phyloP scores from a whole-genome alignment of 2,797 vertebrate species.

The Cryptoblepharus egeriae region DNA sequence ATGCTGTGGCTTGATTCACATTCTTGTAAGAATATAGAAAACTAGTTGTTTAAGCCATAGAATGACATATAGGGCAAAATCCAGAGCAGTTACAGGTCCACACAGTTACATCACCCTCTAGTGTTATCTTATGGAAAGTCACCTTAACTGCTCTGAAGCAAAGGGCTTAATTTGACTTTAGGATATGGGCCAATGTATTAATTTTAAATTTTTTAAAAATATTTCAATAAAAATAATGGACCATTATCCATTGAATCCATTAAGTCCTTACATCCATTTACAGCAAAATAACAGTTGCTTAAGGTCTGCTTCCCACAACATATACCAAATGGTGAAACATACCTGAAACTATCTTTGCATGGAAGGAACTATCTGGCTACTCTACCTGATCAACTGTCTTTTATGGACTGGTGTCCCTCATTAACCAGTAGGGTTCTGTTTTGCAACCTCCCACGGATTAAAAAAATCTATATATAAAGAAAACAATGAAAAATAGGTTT shows the following conservation, averaged over 20 bases:
- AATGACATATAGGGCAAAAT: background rate
- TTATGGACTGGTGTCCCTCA: too few species aligned
- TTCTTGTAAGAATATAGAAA: constrained; percentile 11
- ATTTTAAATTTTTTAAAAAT: background rate
- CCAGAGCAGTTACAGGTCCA: too few species aligned
- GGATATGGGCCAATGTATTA: accelerated
- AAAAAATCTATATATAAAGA: too few species aligned
- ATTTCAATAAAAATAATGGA: too few species aligned
- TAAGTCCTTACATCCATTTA: constrained; percentile 12
- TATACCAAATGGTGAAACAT: background rate
- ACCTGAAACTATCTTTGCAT: background rate
- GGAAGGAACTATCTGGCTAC: background rate
- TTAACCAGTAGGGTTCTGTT: too few species aligned
- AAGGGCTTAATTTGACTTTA: too few species aligned
- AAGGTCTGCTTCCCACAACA: background rate
- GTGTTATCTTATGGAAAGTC: too few species aligned
- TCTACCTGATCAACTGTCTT: background rate
- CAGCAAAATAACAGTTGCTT: background rate
- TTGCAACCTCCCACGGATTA: too few species aligned
- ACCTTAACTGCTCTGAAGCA: too few species aligned
- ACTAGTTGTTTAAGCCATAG: background rate
- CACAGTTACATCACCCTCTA: too few species aligned
- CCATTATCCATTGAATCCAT: too few species aligned
- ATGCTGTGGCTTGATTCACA: background rate
- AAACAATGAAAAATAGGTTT: too few species aligned